A percentile compares a stretch with the other conserved stretches of the same genome.
These are phyloP conservation scores for Antechinus flavipes DNA, from an alignment of 2,113 vertebrate genomes.

Conservation along the genomic window DNA sequence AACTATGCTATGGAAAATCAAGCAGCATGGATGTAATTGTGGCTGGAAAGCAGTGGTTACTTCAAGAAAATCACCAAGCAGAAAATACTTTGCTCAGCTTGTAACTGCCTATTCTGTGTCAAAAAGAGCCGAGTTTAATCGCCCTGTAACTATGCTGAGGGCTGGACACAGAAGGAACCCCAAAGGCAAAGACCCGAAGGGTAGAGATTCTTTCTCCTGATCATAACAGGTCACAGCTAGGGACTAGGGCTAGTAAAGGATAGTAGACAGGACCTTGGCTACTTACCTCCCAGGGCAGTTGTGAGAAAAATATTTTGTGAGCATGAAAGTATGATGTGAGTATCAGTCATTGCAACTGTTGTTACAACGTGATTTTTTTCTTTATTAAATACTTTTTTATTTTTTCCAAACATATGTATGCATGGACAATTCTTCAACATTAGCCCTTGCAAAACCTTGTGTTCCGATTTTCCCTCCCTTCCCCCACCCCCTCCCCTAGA, in stretches of 20 bases:
- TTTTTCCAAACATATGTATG: no score
- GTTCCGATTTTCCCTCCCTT: no score
- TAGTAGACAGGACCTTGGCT: neutral
- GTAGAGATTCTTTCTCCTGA: neutral
- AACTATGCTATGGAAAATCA: conserved; percentile 69
- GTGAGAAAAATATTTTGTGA: neutral
- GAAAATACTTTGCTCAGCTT: conserved; percentile 31
- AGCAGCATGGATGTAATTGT: conserved; percentile 47
- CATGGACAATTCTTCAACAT: no score
- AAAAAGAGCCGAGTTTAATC: neutral
- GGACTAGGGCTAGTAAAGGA: neutral
- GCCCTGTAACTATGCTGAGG: neutral
- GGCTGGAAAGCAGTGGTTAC: conserved; percentile 42
- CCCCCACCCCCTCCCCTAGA: no score
- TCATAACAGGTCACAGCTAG: neutral
- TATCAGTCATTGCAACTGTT: neutral
- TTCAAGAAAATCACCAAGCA: conserved; percentile 37
- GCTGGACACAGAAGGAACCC: neutral
- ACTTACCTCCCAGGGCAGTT: neutral
- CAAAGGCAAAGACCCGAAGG: neutral
- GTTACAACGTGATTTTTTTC: neutral
- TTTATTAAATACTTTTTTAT: no score
- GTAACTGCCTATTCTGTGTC: neutral
- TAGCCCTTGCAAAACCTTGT: no score
- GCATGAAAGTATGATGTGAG: neutral